Evolutionary conservation across 1,140 invertebrate genomes (phyloP).

Genomic region (Arion vulgaris): DNA sequence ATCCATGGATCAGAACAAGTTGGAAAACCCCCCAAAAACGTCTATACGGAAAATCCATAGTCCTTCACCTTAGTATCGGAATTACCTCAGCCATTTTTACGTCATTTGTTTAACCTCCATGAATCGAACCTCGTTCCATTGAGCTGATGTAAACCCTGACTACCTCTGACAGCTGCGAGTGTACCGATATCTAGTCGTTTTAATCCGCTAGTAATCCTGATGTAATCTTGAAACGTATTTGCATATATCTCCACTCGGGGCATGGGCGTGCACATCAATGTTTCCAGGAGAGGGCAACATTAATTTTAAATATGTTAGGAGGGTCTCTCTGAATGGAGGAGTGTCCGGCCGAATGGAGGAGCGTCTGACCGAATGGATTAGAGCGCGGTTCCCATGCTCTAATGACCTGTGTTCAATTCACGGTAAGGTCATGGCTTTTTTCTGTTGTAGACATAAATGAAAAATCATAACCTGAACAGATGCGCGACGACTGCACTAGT

Average conservation of each 20-base stretch:
- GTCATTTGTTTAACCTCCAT: neutral
- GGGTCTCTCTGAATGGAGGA: too few relatives aligned
- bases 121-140: neutral
- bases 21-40: constrained; percentile 2
- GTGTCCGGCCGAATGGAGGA: too few relatives aligned
- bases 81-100: neutral
- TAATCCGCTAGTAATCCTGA: neutral
- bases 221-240: neutral
- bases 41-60: neutral
- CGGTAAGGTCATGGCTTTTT: too few relatives aligned
- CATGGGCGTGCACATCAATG: too few relatives aligned
- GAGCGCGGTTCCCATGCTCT: too few relatives aligned
- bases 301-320: too few relatives aligned
- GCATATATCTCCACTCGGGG: neutral
- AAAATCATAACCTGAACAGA: too few relatives aligned
- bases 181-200: neutral
- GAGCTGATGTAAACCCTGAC: neutral
- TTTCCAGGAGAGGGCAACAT: too few relatives aligned
- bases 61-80: neutral
- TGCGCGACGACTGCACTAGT: too few relatives aligned
- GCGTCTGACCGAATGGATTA: too few relatives aligned
- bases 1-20: neutral
- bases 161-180: neutral
- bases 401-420: too few relatives aligned
- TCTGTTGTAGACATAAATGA: too few relatives aligned